These are phyloP conservation scores for Furnarius figulus DNA, from an alignment of 2,113 vertebrate species.

Conservation along the genomic window DNA sequence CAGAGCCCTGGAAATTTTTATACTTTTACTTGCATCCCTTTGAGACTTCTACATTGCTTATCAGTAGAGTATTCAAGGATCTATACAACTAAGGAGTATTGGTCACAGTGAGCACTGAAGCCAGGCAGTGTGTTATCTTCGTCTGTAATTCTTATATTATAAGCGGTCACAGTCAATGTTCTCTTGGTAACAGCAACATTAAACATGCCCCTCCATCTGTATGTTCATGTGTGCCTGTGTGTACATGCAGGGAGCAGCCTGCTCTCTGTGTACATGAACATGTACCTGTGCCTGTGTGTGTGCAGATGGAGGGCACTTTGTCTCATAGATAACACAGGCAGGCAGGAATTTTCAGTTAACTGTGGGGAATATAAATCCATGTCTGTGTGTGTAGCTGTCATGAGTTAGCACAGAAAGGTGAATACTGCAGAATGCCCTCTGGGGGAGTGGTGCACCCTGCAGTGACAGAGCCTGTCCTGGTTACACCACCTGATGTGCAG, in stretches of 20 bases:
- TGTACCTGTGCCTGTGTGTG: neutral
- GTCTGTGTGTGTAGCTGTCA: neutral
- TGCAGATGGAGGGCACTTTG: neutral
- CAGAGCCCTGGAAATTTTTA: neutral
- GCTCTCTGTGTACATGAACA: neutral
- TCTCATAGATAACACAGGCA: neutral
- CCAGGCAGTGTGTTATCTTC: neutral
- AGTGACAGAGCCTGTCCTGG: neutral
- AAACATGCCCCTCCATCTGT: rapidly evolving
- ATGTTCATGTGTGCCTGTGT: too few species aligned
- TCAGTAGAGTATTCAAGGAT: neutral
- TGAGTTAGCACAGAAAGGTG: neutral
- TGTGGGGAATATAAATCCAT: rapidly evolving
- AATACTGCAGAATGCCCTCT: neutral
- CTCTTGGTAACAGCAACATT: neutral
- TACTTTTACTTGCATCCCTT: neutral
- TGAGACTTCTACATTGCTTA: neutral
- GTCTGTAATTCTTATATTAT: neutral
- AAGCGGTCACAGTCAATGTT: neutral
- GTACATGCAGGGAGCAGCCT: neutral
- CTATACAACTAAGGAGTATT: neutral
- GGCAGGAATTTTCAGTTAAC: neutral
- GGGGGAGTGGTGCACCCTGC: neutral
- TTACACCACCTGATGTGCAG: neutral
- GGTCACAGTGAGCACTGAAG: neutral